Evolutionary conservation across 2,888 invertebrate species (phyloP).

Genomic region (Eupithecia subumbrata): DNA sequence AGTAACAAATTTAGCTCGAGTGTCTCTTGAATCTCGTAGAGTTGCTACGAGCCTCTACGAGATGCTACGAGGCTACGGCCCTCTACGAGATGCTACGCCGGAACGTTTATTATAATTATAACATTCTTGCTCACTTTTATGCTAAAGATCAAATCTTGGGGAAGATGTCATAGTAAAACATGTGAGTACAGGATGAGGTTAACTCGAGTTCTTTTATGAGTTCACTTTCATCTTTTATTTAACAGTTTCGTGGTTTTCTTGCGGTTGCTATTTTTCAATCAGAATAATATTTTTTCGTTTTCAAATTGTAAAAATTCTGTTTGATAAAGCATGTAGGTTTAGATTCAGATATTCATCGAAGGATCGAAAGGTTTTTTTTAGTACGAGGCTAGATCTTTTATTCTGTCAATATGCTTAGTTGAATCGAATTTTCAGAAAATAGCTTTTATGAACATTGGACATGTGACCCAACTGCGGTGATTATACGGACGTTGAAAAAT

Average conservation of each 20-base stretch:
- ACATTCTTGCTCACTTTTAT: slow-evolving; percentile 3
- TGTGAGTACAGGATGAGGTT: not conserved
- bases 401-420: not conserved
- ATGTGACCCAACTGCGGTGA: not conserved
- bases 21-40: slow-evolving; percentile 47
- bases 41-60: slow-evolving; percentile 15
- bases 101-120: slow-evolving; percentile 1
- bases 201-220: slow-evolving; percentile 1
- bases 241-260: not conserved
- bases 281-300: not conserved
- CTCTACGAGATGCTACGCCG: slow-evolving; percentile 38
- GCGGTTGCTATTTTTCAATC: not conserved
- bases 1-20: slow-evolving; percentile 48
- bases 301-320: not conserved
- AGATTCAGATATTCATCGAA: not conserved
- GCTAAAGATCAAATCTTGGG: slow-evolving; percentile 5
- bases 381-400: not conserved
- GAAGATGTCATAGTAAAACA: not conserved
- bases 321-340: not conserved
- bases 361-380: not conserved
- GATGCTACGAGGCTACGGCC: slow-evolving; percentile 43
- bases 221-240: not conserved
- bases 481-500: not conserved
- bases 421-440: not conserved
- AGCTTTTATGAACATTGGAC: not conserved